Base-by-base conservation (phyloP, 2,797 vertebrate species). In the Glossophaga mutica region DNA sequence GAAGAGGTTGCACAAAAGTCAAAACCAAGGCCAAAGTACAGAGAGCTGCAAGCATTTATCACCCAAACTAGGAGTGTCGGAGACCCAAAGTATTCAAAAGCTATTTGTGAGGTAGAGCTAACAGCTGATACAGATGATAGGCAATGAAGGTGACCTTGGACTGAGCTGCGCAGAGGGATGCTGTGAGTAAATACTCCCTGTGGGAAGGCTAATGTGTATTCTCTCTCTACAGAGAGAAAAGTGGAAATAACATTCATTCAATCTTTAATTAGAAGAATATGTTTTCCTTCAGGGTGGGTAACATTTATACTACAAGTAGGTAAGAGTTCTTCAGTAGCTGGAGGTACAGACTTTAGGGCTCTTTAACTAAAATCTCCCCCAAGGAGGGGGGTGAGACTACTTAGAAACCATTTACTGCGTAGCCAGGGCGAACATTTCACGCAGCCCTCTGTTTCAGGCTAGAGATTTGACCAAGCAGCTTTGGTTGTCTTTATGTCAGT, bases 391-490 rank as follows among this genome's bases (percentile, higher is more conserved):
- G 9, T 3, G 1, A 39, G 19, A 74, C 42, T 48, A 29, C 89
- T 65, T 73, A 62, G 59, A 81, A 77, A 90, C 52, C 90, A 96
- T 81, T 91, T 92, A 70, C 24, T 9, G 26, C 12, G 1, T 81
- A 48, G 44, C 42, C 16, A 46, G 19, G 29, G 48, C 52, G 91
- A 78, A 67, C 0, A 0, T n/a, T 90, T 78, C 68, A 6, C 34
- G n/a, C 82, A 37, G 82, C 44, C 44, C 81, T 94, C 68, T 93
- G 76, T 91, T 94, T 94, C 88, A 94, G 90, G 73, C 19, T 6
- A 21, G 92, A 94, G 59, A 97, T 96, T 84, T 94, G 96, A 97
- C 90, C 93, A 84, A 94, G 57, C 55, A 76, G 94, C 44, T 68
- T 76, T 42, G 3, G 42, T 79, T 95, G 89, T 74, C 94, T 93